Conservation (phyloP, 2,888 invertebrate genomes). For the Malacosoma neustria region DNA sequence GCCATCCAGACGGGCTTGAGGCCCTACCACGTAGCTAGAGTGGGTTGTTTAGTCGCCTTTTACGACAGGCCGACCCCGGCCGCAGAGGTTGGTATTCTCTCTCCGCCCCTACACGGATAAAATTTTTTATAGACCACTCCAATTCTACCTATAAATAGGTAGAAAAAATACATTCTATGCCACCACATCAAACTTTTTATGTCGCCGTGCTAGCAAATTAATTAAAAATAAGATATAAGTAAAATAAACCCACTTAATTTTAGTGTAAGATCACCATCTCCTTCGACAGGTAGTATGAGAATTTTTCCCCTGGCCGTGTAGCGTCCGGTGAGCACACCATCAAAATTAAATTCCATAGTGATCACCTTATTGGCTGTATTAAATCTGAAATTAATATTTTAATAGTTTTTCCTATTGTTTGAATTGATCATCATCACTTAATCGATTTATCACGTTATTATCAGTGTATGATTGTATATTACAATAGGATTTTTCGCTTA, state of each 20-base stretch:
- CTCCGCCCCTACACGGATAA: too few species aligned
- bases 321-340: slow-evolving; percentile 25
- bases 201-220: background rate
- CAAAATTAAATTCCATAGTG: slow-evolving; percentile 24
- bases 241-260: slow-evolving; percentile 24
- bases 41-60: too few species aligned
- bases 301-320: slow-evolving; percentile 28
- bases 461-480: background rate
- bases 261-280: slow-evolving; percentile 26
- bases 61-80: too few species aligned
- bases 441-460: background rate
- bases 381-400: slow-evolving; percentile 25
- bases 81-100: too few species aligned
- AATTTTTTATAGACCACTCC: too few species aligned
- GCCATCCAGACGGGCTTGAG: too few species aligned
- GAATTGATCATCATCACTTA: too few species aligned
- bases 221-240: background rate
- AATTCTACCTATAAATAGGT: too few species aligned
- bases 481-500: background rate
- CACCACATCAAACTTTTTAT: too few species aligned
- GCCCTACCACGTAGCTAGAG: too few species aligned
- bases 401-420: too few species aligned
- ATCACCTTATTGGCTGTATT: slow-evolving; percentile 28
- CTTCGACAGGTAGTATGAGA: slow-evolving; percentile 25
- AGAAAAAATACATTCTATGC: too few species aligned